Evolutionary conservation across 2,888 invertebrate species (phyloP).

Genomic region (Stomorhina lunata): DNA sequence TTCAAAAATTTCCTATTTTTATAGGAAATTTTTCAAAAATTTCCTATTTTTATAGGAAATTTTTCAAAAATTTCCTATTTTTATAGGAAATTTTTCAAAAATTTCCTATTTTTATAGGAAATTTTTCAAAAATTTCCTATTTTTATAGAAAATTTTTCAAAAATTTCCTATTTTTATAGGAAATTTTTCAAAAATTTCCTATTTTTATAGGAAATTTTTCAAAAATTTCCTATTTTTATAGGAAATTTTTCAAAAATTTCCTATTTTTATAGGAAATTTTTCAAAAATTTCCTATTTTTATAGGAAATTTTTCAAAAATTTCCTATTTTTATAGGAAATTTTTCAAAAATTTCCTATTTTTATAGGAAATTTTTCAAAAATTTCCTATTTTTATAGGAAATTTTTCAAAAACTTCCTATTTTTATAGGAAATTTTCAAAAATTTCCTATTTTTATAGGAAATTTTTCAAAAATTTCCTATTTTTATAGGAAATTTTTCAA

Average conservation of each 20-base stretch:
- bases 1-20: constrained; percentile 42
- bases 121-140: constrained; percentile 32
- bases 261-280: neutral
- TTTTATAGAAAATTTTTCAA: neutral
- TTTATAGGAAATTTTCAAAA: constrained; percentile 2
- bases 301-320: constrained; percentile 19
- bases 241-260: constrained; percentile 22
- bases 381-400: constrained; percentile 19
- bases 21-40: constrained; percentile 14
- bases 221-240: constrained; percentile 45
- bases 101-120: constrained; percentile 27
- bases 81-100: constrained; percentile 6
- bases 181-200: constrained; percentile 29
- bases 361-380: constrained; percentile 13
- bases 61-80: constrained; percentile 36
- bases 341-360: constrained; percentile 39
- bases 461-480: constrained; percentile 32
- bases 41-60: constrained; percentile 12
- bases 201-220: neutral
- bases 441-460: constrained; percentile 27
- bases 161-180: constrained; percentile 35
- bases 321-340: neutral
- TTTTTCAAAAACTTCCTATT: constrained; percentile 32
- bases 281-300: constrained; percentile 43
- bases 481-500: neutral